Percentiles rank a stretch among this genome's conserved stretches.
These are phyloP conservation scores for Shinisaurus crocodilurus DNA, from an alignment of 2,113 vertebrate species.

Conservation along the genomic window DNA sequence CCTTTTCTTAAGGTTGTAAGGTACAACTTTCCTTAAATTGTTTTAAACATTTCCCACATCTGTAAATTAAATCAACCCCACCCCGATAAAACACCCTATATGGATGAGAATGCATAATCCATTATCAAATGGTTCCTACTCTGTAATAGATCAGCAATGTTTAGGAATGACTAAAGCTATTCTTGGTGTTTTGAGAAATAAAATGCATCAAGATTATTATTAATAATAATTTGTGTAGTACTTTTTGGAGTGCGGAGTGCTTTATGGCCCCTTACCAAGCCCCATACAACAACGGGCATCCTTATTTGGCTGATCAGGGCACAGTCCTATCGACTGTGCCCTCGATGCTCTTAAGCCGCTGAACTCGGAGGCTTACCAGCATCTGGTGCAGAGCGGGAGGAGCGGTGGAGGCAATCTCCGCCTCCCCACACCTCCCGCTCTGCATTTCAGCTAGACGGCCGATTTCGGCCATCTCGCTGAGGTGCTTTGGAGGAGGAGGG, in stretches of 20 bases:
- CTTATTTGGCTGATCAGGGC: too few relatives aligned
- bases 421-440: too few relatives aligned
- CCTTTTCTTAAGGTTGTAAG: constrained; percentile 5
- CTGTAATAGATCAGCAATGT: background rate
- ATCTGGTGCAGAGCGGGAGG: too few relatives aligned
- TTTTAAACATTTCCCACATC: background rate
- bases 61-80: background rate
- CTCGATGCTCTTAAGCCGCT: too few relatives aligned
- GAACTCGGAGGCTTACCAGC: too few relatives aligned
- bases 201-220: constrained; percentile 18
- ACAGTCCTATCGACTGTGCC: too few relatives aligned
- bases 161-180: background rate
- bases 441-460: too few relatives aligned
- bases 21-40: background rate
- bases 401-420: too few relatives aligned
- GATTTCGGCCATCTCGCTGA: too few relatives aligned
- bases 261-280: background rate
- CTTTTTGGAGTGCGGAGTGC: background rate
- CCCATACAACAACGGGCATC: too few relatives aligned
- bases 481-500: too few relatives aligned
- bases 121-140: background rate
- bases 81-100: background rate
- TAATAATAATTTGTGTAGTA: background rate
- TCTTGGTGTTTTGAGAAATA: background rate
- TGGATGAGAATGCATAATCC: background rate